Base-by-base conservation (phyloP, 2,113 vertebrate species). In the Hylia prasina region DNA sequence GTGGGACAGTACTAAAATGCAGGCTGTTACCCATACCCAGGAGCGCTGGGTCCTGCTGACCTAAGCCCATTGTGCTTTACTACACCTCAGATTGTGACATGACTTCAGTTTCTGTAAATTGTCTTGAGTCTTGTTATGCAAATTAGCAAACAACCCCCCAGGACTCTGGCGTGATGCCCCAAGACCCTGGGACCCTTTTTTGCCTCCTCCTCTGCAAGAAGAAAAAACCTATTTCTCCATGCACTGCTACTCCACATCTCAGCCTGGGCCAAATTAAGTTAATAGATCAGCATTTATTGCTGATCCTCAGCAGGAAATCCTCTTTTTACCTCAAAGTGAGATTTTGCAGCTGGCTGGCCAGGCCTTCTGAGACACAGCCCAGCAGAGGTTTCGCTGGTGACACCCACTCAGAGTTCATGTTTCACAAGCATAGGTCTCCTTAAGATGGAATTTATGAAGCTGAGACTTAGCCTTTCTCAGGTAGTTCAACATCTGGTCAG, bases 401-500 rank as follows among this genome's bases (percentile, higher is more conserved):
- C 35, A 82, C 8, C 3, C 24, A 37, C 20, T 75, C 10, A 35
- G 56, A 75, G 23, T 42, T 71, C 24, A 19, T 7, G 14, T 66
- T 91, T 66, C 31, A 39, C n/a, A 93, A 71, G n/a, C 16, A 42
- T 0, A 4, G 25, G 4, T 51, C 20, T 63, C 45, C 66, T 71
- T 44, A 47, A 63, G 63, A 68, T 23, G 28, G 21, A 75, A 84
- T 17, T 78, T 71, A 63, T 7, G n/a, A 73, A 53, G 25, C 17
- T 2, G 7, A 87, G 24, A 66, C 30, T 44, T 33, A 63, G 42
- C 15, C 21, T 81, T 77, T 83, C 51, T 63, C 48, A 48, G 25
- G 10, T 47, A 35, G 72, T 80, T 51, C 56, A 93, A 33, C 20
- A 9, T 20, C 6, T 0, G 0, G 2, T 71, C 44, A 75, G 16